Evolutionary conservation across 2,888 invertebrate genomes (phyloP), one percentile per base, ranked within the genome.

Genomic region (Brachynemurus nebulosus): DNA sequence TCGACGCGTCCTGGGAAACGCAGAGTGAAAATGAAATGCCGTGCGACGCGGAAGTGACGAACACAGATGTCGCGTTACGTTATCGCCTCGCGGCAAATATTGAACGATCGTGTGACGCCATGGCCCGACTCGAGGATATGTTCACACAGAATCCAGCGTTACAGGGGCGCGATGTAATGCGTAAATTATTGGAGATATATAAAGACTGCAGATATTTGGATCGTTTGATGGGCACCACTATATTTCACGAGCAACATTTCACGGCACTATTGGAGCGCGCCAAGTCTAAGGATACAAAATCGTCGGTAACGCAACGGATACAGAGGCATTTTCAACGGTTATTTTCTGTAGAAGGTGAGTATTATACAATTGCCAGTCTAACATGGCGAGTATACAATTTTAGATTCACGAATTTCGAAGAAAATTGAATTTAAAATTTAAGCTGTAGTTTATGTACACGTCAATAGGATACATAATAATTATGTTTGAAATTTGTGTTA

Each of bases 151-250:
- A 85, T 57, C 83, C 83, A 6, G 72, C 78, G 18, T 65, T 80
- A 34, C 85, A 85, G 61, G 85, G 78, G 52, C 77, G 81, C 47
- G 78, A 79, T 61, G 78, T 77, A 19, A 80, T 89, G 76, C 74
- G 80, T 52, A 84, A 85, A 62, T 66, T 90, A 36, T 65, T 90
- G 47, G 77, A 78, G 56, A 76, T 89, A 35, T 89, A 89, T 59
- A 88, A 86, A 60, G 86, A 88, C 59, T 89, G 86, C 57, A 78
- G 88, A 53, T 86, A 81, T 58, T 70, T 91, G 62, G 90, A 91
- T 64, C 82, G 83, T 53, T 67, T 88, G 45, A 80, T 91, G 72
- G 84, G 82, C 40, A 89, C 90, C 0, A 76, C 81, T 3, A 89
- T 85, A 64, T 91, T 91, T 63, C 82, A 86, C 52, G 85, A 84